Evolutionary conservation across 2,113 vertebrate species (phyloP), one percentile per base, ranked within the genome.

Genomic region (Ammospiza caudacuta): DNA sequence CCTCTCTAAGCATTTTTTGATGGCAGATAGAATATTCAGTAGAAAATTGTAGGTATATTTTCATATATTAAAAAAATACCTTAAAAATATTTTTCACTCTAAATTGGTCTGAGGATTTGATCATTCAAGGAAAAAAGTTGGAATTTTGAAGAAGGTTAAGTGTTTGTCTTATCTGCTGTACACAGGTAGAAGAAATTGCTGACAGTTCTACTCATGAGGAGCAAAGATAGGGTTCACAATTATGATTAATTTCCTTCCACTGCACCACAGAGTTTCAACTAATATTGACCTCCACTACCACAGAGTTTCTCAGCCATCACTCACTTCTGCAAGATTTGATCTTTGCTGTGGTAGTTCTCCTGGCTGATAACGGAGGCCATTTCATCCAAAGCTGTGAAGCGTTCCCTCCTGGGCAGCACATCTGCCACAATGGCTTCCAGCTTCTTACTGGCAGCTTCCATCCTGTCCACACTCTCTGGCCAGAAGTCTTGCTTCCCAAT

Each of bases 371-470:
- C 16, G 1, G 78, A 59, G 5, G 98, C 98, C 85, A 99, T 99
- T 95, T 99, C 95, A 0, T 97, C 97, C 66, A 99, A 97, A 54
- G 98, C 97, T 27, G 72, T 69, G 95, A 99, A 99, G 27, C 98
- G 98, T 16, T 98, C 98, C 75, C 97, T 98, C 58, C 98, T 97
- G 91, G 99, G 98, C n/a, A 98, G 90, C 11, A 98, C 98, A 58
- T 99, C 98, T 1, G 99, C 98, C 57, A 97, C 97, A 51, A 99
- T 98, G 21, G 98, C 98, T 95, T 98, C 98, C 89, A 99, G 96
- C 47, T 98, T 98, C 76, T 97, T 98, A n/a, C 95, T 97, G 29
- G 98, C 95, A 52, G 96, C 98, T 69, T 98, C 98, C 62, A 98
- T 96, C 24, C 97, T 97, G 74, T 98, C 97, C 27, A 93, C 83